These are phyloP conservation scores for Caligus rogercresseyi DNA, from an alignment of 1,140 invertebrate genomes.

Conservation along the genomic window DNA sequence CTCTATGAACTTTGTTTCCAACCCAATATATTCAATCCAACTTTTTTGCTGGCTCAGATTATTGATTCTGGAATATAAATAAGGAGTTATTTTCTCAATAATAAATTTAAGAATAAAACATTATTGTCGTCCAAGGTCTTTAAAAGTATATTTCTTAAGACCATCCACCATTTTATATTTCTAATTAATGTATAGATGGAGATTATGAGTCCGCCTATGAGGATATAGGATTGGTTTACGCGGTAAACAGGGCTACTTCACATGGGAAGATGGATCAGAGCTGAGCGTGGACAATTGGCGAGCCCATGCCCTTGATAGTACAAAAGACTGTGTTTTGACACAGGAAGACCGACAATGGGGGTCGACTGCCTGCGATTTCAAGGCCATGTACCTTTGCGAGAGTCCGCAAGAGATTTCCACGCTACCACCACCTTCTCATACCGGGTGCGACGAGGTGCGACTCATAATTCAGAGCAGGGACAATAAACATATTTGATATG, in stretches of 20 bases:
- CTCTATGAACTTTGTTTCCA: too few relatives aligned
- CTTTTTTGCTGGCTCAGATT: too few relatives aligned
- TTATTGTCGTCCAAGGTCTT: too few relatives aligned
- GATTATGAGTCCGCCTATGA: neutral
- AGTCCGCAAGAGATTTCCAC: neutral
- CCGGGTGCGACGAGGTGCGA: neutral
- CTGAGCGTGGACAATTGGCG: neutral
- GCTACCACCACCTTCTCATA: neutral
- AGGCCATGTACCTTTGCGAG: neutral
- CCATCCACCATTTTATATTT: too few relatives aligned
- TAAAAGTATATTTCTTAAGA: too few relatives aligned
- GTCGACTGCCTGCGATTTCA: neutral
- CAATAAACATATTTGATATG: too few relatives aligned
- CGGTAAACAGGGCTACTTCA: neutral
- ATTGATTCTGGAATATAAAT: too few relatives aligned
- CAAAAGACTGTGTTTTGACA: neutral
- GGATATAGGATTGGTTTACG: neutral
- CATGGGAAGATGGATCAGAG: neutral
- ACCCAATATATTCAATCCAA: too few relatives aligned
- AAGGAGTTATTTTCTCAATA: too few relatives aligned
- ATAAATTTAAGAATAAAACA: too few relatives aligned
- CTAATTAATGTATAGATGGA: too few relatives aligned
- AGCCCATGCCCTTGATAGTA: neutral
- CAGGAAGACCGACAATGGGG: neutral
- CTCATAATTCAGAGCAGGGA: neutral